These are phyloP conservation scores for Puntigrus tetrazona DNA, from an alignment of 2,113 vertebrate species.

Conservation along the genomic window DNA sequence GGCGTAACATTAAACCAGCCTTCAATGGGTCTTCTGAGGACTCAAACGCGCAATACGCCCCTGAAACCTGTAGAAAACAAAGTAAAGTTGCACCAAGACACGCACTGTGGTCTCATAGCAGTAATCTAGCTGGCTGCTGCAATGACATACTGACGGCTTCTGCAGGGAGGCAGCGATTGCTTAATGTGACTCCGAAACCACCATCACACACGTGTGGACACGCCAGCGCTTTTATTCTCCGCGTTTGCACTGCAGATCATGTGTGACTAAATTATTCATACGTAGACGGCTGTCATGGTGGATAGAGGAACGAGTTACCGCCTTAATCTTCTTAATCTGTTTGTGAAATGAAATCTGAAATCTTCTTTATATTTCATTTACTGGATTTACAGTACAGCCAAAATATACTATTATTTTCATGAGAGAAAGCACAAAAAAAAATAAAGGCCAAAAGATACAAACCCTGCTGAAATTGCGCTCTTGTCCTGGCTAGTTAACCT, in stretches of 20 bases:
- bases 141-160: neutral
- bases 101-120: neutral
- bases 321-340: slow-evolving; percentile 4
- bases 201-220: neutral
- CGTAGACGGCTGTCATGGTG: neutral
- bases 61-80: slow-evolving; percentile 5
- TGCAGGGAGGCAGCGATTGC: neutral
- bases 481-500: neutral
- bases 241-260: neutral
- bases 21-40: neutral
- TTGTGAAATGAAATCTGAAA: neutral
- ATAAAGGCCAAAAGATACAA: neutral
- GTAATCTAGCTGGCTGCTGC: neutral
- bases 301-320: neutral
- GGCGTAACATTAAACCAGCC: neutral
- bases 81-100: slow-evolving; percentile 1
- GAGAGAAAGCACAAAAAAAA: slow-evolving; percentile 7
- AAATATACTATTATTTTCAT: neutral
- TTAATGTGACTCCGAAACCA: neutral
- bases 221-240: neutral
- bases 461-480: neutral
- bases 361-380: neutral
- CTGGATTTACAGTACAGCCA: neutral
- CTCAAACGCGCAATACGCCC: neutral
- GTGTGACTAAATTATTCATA: neutral